A percentile compares a stretch with the other conserved stretches of the same genome.
Conservation (phyloP, 2,888 invertebrate species). For the Leucozona laternaria region DNA sequence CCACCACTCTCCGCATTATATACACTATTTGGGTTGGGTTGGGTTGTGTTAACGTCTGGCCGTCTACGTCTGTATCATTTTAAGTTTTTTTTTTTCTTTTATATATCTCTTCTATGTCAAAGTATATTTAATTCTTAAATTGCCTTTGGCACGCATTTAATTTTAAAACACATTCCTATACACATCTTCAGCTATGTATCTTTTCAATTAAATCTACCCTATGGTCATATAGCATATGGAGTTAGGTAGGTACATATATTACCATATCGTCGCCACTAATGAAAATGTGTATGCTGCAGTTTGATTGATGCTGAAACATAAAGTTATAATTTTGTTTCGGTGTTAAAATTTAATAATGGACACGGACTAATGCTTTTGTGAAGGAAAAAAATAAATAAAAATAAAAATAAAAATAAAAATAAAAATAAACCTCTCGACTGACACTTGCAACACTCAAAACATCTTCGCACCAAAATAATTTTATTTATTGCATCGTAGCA, state of each 20-base stretch:
- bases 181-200: constrained; percentile 29
- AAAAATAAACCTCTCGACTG: constrained; percentile 22
- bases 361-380: constrained; percentile 47
- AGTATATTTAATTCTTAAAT: constrained; percentile 67
- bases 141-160: constrained; percentile 72
- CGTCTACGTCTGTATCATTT: neutral
- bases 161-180: constrained; percentile 48
- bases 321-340: constrained; percentile 64
- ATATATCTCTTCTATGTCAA: constrained; percentile 41
- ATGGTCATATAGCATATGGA: neutral
- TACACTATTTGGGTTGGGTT: constrained; percentile 1
- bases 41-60: neutral
- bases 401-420: neutral
- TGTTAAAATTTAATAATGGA: constrained; percentile 71
- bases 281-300: constrained; percentile 60
- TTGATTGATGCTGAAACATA: constrained; percentile 62
- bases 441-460: constrained; percentile 26
- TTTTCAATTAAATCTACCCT: constrained; percentile 41
- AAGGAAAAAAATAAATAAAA: constrained; percentile 11
- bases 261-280: constrained; percentile 17
- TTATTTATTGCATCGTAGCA: constrained; percentile 4
- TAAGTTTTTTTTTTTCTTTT: neutral
- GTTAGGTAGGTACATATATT: neutral
- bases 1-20: neutral
- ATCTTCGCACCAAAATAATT: constrained; percentile 1